Conservation (phyloP, 2,888 invertebrate species). For the Polydrusus tereticollis region DNA sequence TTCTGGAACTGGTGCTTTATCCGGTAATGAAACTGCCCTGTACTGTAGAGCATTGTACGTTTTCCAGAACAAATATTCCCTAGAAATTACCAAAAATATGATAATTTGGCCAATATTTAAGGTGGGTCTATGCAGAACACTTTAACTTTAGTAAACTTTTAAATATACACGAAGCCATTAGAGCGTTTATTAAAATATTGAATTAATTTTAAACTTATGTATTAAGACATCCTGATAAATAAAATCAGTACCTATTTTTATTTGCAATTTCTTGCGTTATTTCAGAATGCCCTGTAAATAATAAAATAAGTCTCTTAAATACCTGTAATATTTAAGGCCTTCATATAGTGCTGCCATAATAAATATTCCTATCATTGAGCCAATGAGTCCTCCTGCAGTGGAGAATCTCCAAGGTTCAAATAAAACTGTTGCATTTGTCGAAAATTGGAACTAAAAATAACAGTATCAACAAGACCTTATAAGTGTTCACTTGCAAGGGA, state of each 20-base stretch:
- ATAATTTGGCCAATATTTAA: too few species aligned
- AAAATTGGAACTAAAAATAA: constrained; percentile 83
- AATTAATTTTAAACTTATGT: too few species aligned
- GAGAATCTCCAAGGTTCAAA: constrained; percentile 87
- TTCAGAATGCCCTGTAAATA: too few species aligned
- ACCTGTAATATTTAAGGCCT: constrained; percentile 90
- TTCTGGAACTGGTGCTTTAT: constrained; percentile 74
- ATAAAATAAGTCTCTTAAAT: constrained; percentile 52
- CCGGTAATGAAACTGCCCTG: constrained; percentile 85
- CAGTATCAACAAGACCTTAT: too few species aligned
- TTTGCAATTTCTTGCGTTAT: too few species aligned
- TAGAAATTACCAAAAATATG: constrained; percentile 58
- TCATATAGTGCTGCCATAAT: constrained; percentile 94
- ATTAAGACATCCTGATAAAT: too few species aligned
- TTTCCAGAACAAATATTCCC: constrained; percentile 88
- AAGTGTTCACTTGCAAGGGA: too few species aligned
- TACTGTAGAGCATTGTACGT: constrained; percentile 88
- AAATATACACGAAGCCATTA: too few species aligned
- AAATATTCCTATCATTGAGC: constrained; percentile 93
- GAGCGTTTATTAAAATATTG: too few species aligned
- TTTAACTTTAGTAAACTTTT: too few species aligned
- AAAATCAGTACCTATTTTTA: too few species aligned
- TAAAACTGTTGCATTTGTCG: constrained; percentile 81
- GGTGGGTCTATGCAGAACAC: too few species aligned
- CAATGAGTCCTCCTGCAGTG: constrained; percentile 82